Evolutionary conservation across 35 echinoderm and acorn worm species (phyloP).

Genomic region (Patiria miniata): DNA sequence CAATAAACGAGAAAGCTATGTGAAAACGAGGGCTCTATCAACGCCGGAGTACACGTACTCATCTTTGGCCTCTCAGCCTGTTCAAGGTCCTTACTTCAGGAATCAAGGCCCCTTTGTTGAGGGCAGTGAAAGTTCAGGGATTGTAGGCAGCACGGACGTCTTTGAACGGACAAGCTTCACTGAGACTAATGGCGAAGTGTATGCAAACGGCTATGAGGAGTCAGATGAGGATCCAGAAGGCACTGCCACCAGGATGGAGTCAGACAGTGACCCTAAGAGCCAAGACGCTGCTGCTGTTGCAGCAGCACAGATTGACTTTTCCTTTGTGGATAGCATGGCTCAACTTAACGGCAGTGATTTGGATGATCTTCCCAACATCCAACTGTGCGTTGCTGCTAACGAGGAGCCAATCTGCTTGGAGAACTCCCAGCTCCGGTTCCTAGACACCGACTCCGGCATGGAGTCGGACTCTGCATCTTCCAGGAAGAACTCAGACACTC

Average conservation of each 20-base stretch:
- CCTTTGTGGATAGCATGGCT: slow-evolving; percentile 14
- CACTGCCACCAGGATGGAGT: not conserved
- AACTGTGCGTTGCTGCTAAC: not conserved
- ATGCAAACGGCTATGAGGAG: slow-evolving; percentile 1
- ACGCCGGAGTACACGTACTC: slow-evolving; percentile 13
- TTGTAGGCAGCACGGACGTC: slow-evolving; percentile 3
- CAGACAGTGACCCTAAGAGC: not conserved
- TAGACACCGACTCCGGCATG: slow-evolving; percentile 16
- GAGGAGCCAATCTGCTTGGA: not conserved
- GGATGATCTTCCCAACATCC: not conserved
- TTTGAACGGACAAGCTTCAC: not conserved
- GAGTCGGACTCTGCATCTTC: slow-evolving; percentile 10
- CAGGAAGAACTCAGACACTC: slow-evolving; percentile 6
- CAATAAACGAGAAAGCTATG: slow-evolving; percentile 5
- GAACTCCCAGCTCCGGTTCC: slow-evolving; percentile 13
- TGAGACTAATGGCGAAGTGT: not conserved
- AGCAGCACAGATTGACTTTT: slow-evolving; percentile 9
- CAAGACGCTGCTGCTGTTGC: not conserved
- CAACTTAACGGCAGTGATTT: not conserved
- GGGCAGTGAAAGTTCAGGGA: slow-evolving; percentile 8
- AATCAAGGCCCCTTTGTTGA: not conserved
- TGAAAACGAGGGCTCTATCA: not conserved
- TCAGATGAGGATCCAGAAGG: not conserved
- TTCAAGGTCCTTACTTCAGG: slow-evolving; percentile 1
- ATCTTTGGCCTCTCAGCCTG: not conserved